These are phyloP conservation scores for Labia minor DNA, from an alignment of 2,888 invertebrate genomes.

Conservation along the genomic window DNA sequence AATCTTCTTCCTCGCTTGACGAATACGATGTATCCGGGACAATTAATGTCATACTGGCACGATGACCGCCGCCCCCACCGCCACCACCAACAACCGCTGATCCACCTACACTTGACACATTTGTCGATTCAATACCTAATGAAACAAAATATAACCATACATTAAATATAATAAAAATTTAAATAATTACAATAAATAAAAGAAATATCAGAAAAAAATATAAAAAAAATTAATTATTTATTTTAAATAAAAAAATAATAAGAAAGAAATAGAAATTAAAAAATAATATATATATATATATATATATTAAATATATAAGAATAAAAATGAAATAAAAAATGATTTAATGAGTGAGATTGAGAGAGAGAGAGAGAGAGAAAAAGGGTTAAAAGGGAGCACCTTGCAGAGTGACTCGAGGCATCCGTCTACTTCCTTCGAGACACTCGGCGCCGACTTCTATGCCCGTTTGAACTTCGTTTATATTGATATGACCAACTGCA, in stretches of 20 bases:
- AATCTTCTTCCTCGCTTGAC: slow-evolving; percentile 94
- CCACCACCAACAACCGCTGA: neutral
- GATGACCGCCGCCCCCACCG: slow-evolving; percentile 18
- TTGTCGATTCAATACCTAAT: neutral
- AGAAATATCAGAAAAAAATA: neutral
- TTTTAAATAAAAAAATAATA: too few species aligned
- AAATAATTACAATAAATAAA: neutral
- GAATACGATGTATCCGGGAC: slow-evolving; percentile 84
- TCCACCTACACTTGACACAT: neutral
- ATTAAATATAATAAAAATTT: neutral
- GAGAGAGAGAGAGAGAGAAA: too few species aligned
- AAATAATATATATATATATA: too few species aligned
- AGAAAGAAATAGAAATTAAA: too few species aligned
- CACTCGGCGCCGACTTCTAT: slow-evolving; percentile 57
- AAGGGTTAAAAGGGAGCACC: neutral
- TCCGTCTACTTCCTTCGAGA: slow-evolving; percentile 38
- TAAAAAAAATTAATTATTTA: too few species aligned
- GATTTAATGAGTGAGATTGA: too few species aligned
- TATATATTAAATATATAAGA: too few species aligned
- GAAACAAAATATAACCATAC: neutral
- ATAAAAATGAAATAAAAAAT: too few species aligned
- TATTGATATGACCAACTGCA: slow-evolving; percentile 29
- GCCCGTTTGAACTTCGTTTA: slow-evolving; percentile 41
- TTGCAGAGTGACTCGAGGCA: neutral
- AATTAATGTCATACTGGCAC: slow-evolving; percentile 49